Conservation (phyloP, 2,113 vertebrate species). For the Hucho hucho region DNA sequence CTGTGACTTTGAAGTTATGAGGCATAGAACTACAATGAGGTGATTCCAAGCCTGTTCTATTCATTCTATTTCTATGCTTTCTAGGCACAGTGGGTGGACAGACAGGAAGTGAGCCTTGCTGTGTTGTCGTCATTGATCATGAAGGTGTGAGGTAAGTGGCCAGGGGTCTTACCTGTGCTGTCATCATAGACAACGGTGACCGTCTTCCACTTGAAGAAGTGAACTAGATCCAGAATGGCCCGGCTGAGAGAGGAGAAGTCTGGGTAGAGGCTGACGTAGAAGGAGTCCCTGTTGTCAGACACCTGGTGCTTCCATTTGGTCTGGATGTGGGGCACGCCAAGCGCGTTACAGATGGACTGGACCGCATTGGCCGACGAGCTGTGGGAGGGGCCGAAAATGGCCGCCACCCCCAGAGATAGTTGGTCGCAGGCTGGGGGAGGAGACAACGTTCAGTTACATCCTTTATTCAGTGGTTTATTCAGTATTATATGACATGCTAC, state of each 20-base stretch:
- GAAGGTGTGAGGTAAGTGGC: neutral
- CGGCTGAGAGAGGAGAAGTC: slow-evolving; percentile 98
- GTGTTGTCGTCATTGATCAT: no score
- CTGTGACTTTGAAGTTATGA: no score
- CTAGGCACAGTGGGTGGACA: no score
- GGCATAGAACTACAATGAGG: no score
- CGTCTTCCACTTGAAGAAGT: slow-evolving; percentile 99
- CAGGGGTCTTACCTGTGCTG: slow-evolving; percentile 89
- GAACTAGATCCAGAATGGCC: slow-evolving; percentile 96
- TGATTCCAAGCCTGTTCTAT: no score
- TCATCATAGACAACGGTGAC: slow-evolving; percentile 98
- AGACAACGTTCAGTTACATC: slow-evolving; percentile 59
- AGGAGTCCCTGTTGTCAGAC: slow-evolving; percentile 96
- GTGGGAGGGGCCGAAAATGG: slow-evolving; percentile 97
- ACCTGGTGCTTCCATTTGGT: slow-evolving; percentile 99
- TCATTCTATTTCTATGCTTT: no score
- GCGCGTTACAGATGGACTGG: slow-evolving; percentile 97
- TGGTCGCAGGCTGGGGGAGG: slow-evolving; percentile 91
- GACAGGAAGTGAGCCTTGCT: no score
- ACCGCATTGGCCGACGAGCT: slow-evolving; percentile 98
- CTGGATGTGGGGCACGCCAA: slow-evolving; percentile 97
- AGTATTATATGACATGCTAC: neutral
- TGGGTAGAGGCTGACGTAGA: slow-evolving; percentile 96
- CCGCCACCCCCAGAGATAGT: slow-evolving; percentile 96
- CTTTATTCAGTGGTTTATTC: neutral